Conservation (phyloP, 1,140 invertebrate species). For the Coboldia fuscipes region DNA sequence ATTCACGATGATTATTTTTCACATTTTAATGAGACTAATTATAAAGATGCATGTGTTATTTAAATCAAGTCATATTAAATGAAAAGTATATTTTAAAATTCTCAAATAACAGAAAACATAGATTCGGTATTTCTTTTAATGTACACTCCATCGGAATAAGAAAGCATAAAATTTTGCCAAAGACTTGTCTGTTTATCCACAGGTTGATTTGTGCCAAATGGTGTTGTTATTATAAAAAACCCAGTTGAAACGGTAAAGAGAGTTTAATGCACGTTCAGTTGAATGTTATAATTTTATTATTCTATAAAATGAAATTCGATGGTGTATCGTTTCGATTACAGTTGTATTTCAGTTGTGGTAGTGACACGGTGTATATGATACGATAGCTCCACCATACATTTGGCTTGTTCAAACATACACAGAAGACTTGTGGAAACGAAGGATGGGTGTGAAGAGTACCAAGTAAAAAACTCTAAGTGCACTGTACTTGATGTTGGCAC, state of each 20-base stretch:
- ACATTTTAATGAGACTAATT: slow-evolving; percentile 59
- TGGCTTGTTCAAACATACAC: neutral
- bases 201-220: slow-evolving; percentile 3
- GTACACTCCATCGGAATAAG: slow-evolving; percentile 9
- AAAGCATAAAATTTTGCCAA: neutral
- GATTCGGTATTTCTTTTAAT: slow-evolving; percentile 5
- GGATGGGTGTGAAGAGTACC: neutral
- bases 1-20: slow-evolving; percentile 68
- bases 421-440: neutral
- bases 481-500: neutral
- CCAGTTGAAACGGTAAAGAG: too few species aligned
- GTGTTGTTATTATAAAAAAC: neutral
- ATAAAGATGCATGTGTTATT: slow-evolving; percentile 52
- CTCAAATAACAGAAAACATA: neutral
- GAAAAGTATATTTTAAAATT: slow-evolving; percentile 4
- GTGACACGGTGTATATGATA: too few species aligned
- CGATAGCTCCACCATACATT: too few species aligned
- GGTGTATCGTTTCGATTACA: too few species aligned
- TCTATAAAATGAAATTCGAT: too few species aligned
- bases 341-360: too few species aligned
- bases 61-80: neutral
- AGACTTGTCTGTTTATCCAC: slow-evolving; percentile 5
- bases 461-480: neutral
- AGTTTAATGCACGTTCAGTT: too few species aligned
- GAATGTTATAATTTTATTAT: too few species aligned